phyloP scores from a whole-genome alignment of 2,113 vertebrate genomes.

The Pelecanoides urinatrix region DNA sequence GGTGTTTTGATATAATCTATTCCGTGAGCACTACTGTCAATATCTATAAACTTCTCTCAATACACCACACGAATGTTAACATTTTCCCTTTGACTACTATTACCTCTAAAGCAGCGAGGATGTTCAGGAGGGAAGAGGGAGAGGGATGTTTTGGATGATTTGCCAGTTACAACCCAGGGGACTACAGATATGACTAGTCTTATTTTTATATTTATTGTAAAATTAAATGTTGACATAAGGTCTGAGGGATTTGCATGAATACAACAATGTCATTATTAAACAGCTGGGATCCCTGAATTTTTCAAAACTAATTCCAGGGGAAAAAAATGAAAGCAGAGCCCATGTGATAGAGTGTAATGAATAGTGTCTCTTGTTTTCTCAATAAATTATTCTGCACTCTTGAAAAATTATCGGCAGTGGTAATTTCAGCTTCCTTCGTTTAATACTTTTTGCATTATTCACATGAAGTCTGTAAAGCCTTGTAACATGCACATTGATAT shows the following conservation, averaged over 20 bases:
- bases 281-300: slow-evolving; percentile 52
- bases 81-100: slow-evolving; percentile 55
- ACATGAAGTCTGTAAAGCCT: slow-evolving; percentile 1
- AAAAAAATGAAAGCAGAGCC: not conserved
- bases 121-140: not conserved
- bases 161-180: slow-evolving; percentile 28
- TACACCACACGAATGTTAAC: slow-evolving; percentile 60
- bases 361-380: slow-evolving; percentile 53
- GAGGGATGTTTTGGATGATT: slow-evolving; percentile 15
- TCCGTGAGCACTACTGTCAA: slow-evolving; percentile 61
- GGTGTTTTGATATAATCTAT: slow-evolving; percentile 55
- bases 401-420: slow-evolving; percentile 30
- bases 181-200: slow-evolving; percentile 32
- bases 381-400: slow-evolving; percentile 20
- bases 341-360: slow-evolving; percentile 25
- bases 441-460: slow-evolving; percentile 33
- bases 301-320: slow-evolving; percentile 14
- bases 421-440: slow-evolving; percentile 47
- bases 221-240: slow-evolving; percentile 64
- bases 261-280: slow-evolving; percentile 61
- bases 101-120: slow-evolving; percentile 49
- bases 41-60: slow-evolving; percentile 68
- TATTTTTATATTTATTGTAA: slow-evolving; percentile 67
- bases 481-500: not conserved
- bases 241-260: slow-evolving; percentile 55